Conservation (phyloP, 1,140 invertebrate species). For the Orius insidiosus region DNA sequence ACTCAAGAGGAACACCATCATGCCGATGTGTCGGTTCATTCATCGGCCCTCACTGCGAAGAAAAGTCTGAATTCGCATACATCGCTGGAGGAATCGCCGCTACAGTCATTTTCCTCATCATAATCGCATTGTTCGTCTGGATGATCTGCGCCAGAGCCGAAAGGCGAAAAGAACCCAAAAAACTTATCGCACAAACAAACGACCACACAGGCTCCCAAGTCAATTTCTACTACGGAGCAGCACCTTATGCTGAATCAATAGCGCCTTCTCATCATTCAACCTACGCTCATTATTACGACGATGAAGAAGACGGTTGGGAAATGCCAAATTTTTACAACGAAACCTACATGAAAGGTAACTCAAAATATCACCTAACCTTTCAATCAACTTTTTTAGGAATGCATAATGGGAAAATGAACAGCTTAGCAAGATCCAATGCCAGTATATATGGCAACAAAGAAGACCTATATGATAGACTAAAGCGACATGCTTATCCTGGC, state of each 20-base stretch:
- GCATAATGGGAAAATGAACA: conserved; percentile 71
- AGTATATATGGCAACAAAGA: conserved; percentile 91
- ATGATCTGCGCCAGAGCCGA: conserved; percentile 87
- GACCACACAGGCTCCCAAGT: conserved; percentile 82
- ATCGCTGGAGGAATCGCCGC: conserved; percentile 84
- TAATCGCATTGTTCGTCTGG: conserved; percentile 83
- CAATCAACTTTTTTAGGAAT: conserved; percentile 44
- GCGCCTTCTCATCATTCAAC: conserved; percentile 88
- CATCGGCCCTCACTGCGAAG: conserved; percentile 74
- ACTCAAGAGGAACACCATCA: conserved; percentile 59
- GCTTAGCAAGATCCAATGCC: conserved; percentile 74
- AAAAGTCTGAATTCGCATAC: conserved; percentile 87
- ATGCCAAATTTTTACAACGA: conserved; percentile 97
- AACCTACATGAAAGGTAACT: conserved; percentile 75
- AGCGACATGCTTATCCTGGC: conserved; percentile 86
- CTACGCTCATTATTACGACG: conserved; percentile 88
- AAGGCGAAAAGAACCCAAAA: conserved; percentile 71
- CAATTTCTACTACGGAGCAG: conserved; percentile 89
- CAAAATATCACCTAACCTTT: not conserved
- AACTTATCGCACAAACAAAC: conserved; percentile 64
- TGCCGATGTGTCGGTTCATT: conserved; percentile 82
- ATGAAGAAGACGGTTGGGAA: conserved; percentile 90
- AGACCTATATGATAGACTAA: conserved; percentile 86
- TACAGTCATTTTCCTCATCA: conserved; percentile 77
- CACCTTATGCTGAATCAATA: conserved; percentile 83